A percentile compares a stretch with the other conserved stretches of the same genome.
phyloP scores from a whole-genome alignment of 2,797 vertebrate species.

The Scolopax rusticola region DNA sequence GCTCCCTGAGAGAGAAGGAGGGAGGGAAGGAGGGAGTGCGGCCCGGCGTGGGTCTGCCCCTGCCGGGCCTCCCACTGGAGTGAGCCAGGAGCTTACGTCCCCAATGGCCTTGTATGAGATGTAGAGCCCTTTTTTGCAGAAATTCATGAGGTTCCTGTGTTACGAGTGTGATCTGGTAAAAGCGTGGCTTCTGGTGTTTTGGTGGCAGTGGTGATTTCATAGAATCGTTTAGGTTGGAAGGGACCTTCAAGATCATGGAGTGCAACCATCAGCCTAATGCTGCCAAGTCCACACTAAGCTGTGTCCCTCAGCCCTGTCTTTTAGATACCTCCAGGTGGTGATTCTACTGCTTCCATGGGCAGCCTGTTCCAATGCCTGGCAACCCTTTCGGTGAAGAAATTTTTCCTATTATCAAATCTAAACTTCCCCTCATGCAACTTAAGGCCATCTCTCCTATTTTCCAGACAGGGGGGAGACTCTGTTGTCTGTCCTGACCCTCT shows the following conservation, averaged over 20 bases:
- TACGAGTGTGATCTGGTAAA: not conserved
- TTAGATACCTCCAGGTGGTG: not conserved
- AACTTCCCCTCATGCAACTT: not conserved
- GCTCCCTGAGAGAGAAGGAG: not conserved
- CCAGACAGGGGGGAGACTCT: accelerated
- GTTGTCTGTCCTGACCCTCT: not conserved
- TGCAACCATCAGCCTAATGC: not conserved
- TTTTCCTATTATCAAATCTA: not conserved
- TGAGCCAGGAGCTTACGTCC: accelerated
- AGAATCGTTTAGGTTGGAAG: not conserved
- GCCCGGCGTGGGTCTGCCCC: accelerated
- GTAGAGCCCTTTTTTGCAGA: not conserved
- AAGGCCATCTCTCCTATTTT: not conserved
- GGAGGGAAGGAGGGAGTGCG: accelerated
- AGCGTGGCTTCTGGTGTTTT: accelerated
- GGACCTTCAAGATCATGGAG: not conserved
- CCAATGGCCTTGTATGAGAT: accelerated
- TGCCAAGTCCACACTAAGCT: not conserved
- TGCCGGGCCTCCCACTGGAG: accelerated
- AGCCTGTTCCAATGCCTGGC: not conserved
- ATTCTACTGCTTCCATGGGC: not conserved
- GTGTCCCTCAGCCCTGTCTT: not conserved
- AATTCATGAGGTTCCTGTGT: accelerated
- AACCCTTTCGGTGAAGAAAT: not conserved
- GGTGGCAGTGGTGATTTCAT: accelerated